Percentiles rank a stretch among this genome's conserved stretches.
Conservation (phyloP, 2,113 vertebrate genomes). For the Himantopus leucocephalus region DNA sequence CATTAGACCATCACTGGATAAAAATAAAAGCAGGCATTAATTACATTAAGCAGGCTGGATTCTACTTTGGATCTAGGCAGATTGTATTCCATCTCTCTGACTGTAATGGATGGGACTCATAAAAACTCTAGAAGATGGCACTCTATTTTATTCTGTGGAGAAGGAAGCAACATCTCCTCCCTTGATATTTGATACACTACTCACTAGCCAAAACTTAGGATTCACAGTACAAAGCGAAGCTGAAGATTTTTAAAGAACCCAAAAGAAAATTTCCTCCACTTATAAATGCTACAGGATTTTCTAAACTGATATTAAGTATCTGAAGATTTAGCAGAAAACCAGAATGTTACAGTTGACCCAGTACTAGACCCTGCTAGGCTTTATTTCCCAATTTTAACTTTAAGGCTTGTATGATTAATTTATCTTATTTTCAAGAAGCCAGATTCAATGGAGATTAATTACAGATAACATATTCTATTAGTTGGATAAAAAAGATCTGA, state of each 20-base stretch:
- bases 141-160: neutral
- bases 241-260: neutral
- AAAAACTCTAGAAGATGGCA: neutral
- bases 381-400: neutral
- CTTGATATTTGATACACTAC: neutral
- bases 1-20: slow-evolving; percentile 53
- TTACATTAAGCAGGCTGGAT: slow-evolving; percentile 19
- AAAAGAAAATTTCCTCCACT: neutral
- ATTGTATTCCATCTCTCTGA: neutral
- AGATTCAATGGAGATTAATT: neutral
- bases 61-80: neutral
- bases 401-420: neutral
- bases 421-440: neutral
- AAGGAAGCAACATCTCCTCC: neutral
- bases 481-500: neutral
- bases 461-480: neutral
- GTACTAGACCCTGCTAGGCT: neutral
- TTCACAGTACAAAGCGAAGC: neutral
- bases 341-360: neutral
- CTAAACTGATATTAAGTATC: neutral
- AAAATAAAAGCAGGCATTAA: slow-evolving; percentile 60
- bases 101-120: neutral
- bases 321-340: neutral
- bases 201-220: neutral
- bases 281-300: neutral